Evolutionary conservation across 37 sponge, comb jelly and placozoan species (phyloP), one percentile per base, ranked within the genome.

Genomic region (Oscarella lobularis): DNA sequence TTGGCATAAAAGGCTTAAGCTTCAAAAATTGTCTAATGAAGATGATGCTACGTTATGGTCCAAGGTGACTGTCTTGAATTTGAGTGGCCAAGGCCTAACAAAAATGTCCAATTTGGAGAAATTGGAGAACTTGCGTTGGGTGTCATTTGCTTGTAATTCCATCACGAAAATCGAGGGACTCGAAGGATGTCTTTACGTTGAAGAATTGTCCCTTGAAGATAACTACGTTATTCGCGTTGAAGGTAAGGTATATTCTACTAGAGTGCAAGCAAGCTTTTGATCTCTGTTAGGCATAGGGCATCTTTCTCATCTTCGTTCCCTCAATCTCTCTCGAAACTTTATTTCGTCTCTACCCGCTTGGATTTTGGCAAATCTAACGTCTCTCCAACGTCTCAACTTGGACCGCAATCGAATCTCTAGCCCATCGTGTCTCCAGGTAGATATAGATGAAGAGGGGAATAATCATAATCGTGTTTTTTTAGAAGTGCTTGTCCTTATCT

Each of bases 91-190:
- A 31, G 69, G 80, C 48, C 66, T 95, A 0, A 66, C 74, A 33
- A 80, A 83, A 34, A 71, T 95, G 35, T 66, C 81, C 36, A 69
- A 54, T 36, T 35, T 95, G 0, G 85, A 83, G 38, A 79, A 91
- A 38, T 83, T 92, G 29, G 79, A 83, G 29, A 88, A 95, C 66
- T 72, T 95, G 60, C 81, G 69, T 41, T 95, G 96, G 96, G 85
- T 82, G 34, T 91, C 84, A 38, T 86, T 95, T 37, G 78, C 77
- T 31, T 38, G 75, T 66, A 95, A 95, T 66, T 38, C 73, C 33
- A 67, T 95, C 36, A 74, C 77, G 39, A 83, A 74, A 38, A 83
- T 73, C 1, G 84, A 87, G 68, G 88, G 82, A 1, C 66, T 92
- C 0, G 81, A 86, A 9, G 40, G 36, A 35, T 91, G 89, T 73